Evolutionary conservation across 2,888 invertebrate genomes (phyloP).

Genomic region (Trissolcus brochymenae): DNA sequence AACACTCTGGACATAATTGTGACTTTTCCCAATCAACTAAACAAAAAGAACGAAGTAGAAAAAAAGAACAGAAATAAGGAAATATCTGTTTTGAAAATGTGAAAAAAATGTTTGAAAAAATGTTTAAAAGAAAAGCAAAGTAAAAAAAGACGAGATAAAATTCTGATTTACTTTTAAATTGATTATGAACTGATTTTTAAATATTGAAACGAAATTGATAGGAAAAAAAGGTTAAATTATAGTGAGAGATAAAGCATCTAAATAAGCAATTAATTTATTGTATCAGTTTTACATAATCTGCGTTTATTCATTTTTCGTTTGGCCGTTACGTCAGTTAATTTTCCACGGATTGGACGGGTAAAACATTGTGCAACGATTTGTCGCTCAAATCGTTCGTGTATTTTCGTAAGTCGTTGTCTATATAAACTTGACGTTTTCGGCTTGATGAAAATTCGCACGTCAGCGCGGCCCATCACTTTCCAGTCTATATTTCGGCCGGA

Average conservation of each 20-base stretch:
- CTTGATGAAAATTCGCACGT: conserved; percentile 48
- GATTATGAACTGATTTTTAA: too few species aligned
- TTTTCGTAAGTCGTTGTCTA: conserved; percentile 23
- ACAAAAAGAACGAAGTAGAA: conserved; percentile 7
- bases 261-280: conserved; percentile 24
- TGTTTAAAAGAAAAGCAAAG: too few species aligned
- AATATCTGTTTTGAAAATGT: neutral
- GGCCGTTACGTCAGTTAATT: conserved; percentile 32
- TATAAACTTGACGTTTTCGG: conserved; percentile 23
- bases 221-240: conserved; percentile 8
- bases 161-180: too few species aligned
- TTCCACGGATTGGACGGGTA: conserved; percentile 26
- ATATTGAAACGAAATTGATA: neutral
- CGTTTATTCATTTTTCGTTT: conserved; percentile 35
- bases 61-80: neutral
- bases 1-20: conserved; percentile 20
- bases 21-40: conserved; percentile 13
- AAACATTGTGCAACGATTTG: conserved; percentile 30
- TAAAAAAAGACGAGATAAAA: too few species aligned
- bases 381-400: conserved; percentile 15
- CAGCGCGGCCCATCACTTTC: conserved; percentile 39
- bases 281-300: conserved; percentile 30
- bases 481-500: neutral
- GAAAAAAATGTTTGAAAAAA: too few species aligned
- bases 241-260: neutral